Conservation (phyloP, 2,113 vertebrate genomes). For the Xiphias gladius region DNA sequence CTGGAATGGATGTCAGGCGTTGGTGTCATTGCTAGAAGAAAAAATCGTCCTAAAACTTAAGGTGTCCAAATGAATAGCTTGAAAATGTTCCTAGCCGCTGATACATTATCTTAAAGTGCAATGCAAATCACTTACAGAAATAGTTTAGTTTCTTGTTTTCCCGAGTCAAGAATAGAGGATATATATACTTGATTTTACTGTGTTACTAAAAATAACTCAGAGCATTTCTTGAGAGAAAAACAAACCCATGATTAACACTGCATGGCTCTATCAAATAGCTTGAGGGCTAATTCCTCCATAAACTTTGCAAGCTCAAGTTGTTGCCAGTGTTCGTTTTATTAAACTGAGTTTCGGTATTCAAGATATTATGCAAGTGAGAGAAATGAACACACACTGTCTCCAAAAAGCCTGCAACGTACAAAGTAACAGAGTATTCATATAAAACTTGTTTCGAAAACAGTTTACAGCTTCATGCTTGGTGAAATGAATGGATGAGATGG, state of each 20-base stretch:
- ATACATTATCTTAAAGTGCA: neutral
- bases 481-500: neutral
- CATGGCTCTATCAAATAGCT: constrained; percentile 24
- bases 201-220: constrained; percentile 15
- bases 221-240: constrained; percentile 17
- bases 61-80: neutral
- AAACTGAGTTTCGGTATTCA: constrained; percentile 20
- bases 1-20: constrained; percentile 19
- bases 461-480: neutral
- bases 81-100: neutral
- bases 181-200: neutral
- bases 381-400: constrained; percentile 28
- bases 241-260: constrained; percentile 18
- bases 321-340: constrained; percentile 27
- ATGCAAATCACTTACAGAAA: neutral
- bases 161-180: neutral
- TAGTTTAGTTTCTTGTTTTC: neutral
- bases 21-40: neutral
- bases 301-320: constrained; percentile 24
- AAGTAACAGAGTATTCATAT: constrained; percentile 2
- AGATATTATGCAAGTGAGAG: constrained; percentile 5
- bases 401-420: constrained; percentile 6
- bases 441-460: neutral
- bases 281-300: constrained; percentile 27
- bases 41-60: constrained; percentile 22